A percentile compares a stretch with the other conserved stretches of the same genome.
phyloP scores from a whole-genome alignment of 2,888 invertebrate genomes.

The Muscina levida region DNA sequence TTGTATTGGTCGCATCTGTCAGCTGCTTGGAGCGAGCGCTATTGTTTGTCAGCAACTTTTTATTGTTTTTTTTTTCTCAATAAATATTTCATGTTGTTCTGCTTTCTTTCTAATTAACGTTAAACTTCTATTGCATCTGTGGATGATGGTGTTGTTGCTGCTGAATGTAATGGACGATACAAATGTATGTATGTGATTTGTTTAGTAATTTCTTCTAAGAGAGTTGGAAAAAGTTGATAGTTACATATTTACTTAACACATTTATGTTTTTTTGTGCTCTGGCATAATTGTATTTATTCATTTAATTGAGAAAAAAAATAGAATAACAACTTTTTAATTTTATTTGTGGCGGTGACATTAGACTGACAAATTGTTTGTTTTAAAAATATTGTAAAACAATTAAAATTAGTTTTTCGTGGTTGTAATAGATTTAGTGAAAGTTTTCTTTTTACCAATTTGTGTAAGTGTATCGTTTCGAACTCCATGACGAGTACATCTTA shows the following conservation, averaged over 20 bases:
- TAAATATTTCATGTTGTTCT: constrained; percentile 59
- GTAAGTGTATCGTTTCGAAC: too few species aligned
- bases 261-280: too few species aligned
- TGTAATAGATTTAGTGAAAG: too few species aligned
- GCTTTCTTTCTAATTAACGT: constrained; percentile 64
- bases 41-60: constrained; percentile 39
- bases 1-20: constrained; percentile 4
- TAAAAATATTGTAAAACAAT: too few species aligned
- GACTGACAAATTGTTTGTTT: too few species aligned
- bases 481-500: too few species aligned
- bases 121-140: constrained; percentile 48
- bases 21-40: too few species aligned
- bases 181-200: constrained; percentile 51
- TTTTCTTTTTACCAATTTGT: too few species aligned
- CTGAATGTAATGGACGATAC: constrained; percentile 32
- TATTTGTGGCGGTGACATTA: not conserved
- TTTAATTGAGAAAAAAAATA: constrained; percentile 10
- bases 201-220: constrained; percentile 9
- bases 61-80: constrained; percentile 24
- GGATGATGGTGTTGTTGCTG: not conserved
- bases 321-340: constrained; percentile 1
- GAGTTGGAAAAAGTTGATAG: too few species aligned
- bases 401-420: too few species aligned
- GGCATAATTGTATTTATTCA: constrained; percentile 9
- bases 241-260: too few species aligned